phyloP scores from a whole-genome alignment of 2,113 vertebrate genomes.

The Oreochromis spilurus region DNA sequence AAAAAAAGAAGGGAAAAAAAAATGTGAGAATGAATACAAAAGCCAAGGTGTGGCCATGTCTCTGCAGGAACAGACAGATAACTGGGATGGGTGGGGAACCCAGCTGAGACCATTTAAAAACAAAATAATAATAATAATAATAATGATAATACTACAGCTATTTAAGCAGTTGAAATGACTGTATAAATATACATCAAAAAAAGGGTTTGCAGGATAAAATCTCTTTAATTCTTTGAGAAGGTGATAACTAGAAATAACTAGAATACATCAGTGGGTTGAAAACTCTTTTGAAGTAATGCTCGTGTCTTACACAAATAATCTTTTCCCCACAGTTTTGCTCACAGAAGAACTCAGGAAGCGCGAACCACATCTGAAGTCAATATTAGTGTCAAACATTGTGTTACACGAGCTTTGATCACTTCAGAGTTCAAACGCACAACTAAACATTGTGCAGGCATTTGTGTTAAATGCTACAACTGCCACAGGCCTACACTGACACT shows the following conservation, averaged over 20 bases:
- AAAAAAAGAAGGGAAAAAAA: background rate
- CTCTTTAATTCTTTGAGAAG: background rate
- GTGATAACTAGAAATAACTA: background rate
- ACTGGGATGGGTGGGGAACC: slow-evolving; percentile 25
- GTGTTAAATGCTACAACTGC: background rate
- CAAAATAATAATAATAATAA: background rate
- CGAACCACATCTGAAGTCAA: background rate
- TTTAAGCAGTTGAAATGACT: background rate
- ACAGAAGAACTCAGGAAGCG: background rate
- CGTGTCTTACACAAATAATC: background rate
- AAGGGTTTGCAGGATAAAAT: background rate
- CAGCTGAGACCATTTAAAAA: background rate
- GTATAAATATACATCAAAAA: background rate
- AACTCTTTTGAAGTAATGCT: background rate
- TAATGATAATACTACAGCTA: background rate
- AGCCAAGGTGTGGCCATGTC: slow-evolving; percentile 32
- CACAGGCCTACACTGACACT: background rate
- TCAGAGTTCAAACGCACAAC: too few relatives aligned
- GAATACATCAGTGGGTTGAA: background rate
- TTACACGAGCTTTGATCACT: background rate
- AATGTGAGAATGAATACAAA: background rate
- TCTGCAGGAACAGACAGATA: slow-evolving; percentile 42
- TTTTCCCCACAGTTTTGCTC: background rate
- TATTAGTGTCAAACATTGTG: background rate
- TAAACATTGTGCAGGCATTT: background rate